Evolutionary conservation across 2,113 vertebrate species (phyloP).

Genomic region (Antechinus flavipes): DNA sequence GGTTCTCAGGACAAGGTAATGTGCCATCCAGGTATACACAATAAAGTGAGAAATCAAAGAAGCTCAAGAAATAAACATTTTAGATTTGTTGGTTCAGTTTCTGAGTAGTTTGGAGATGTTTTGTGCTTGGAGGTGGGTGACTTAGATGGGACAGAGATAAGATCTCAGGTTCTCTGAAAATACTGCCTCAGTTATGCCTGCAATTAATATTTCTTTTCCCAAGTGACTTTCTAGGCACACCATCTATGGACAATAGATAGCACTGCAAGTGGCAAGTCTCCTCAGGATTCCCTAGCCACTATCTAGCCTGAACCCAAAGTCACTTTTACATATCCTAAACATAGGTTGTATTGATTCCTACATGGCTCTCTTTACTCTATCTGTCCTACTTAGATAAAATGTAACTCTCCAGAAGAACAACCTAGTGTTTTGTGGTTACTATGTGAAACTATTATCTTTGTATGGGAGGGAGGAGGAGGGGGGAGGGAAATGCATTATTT

Average conservation of each 20-base stretch:
- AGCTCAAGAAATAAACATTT: neutral
- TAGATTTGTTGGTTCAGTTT: neutral
- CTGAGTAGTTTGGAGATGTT: neutral
- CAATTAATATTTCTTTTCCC: neutral
- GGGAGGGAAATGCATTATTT: neutral
- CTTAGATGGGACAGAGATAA: neutral
- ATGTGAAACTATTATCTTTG: neutral
- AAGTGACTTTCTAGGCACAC: neutral
- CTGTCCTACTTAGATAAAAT: neutral
- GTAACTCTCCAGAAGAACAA: neutral
- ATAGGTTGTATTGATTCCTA: neutral
- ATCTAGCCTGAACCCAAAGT: neutral
- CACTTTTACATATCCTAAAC: neutral
- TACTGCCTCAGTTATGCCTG: neutral
- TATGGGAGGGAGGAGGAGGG: neutral
- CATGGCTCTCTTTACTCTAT: neutral
- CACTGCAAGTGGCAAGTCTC: neutral
- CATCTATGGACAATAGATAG: neutral
- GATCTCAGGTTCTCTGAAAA: neutral
- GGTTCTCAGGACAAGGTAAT: neutral
- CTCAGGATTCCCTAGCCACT: neutral
- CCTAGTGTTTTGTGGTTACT: neutral
- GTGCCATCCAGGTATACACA: neutral
- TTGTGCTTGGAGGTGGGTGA: neutral
- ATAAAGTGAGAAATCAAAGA: neutral